These are phyloP conservation scores for Prionchulus punctatus DNA, from an alignment of 2,888 invertebrate species.

Conservation along the genomic window DNA sequence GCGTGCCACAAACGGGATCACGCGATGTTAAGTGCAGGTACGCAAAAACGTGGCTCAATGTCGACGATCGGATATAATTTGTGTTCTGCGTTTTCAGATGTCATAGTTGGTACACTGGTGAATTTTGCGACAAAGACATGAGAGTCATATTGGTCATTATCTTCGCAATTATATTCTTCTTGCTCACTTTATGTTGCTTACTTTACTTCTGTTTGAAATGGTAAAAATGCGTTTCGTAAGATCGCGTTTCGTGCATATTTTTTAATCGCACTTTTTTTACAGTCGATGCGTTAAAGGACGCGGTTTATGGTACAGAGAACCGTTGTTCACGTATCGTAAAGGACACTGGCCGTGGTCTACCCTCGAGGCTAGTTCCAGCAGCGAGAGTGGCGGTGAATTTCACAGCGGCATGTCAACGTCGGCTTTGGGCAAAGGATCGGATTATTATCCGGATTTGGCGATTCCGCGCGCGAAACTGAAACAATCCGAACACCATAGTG, in stretches of 20 bases:
- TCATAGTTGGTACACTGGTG: conserved; percentile 10
- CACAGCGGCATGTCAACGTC: conserved; percentile 9
- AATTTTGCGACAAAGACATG: conserved; percentile 8
- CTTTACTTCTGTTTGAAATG: conserved; percentile 18
- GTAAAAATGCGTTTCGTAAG: background rate
- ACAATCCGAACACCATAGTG: background rate
- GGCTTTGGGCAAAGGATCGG: conserved; percentile 1
- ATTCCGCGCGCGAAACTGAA: conserved; percentile 30
- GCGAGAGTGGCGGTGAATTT: conserved; percentile 12
- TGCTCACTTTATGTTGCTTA: conserved; percentile 25
- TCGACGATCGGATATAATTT: too few species aligned
- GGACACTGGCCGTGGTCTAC: conserved; percentile 17
- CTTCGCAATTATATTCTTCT: conserved; percentile 27
- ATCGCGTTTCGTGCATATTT: background rate
- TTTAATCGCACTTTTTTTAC: background rate
- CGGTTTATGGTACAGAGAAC: conserved; percentile 12
- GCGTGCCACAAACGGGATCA: conserved; percentile 21
- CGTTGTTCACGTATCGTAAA: conserved; percentile 11
- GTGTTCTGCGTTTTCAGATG: conserved; percentile 12
- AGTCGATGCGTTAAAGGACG: conserved; percentile 7
- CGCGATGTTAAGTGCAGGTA: conserved; percentile 23
- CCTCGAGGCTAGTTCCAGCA: conserved; percentile 19
- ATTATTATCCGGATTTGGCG: conserved; percentile 25
- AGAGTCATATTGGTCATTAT: conserved; percentile 21
- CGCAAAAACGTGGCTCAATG: too few species aligned